Conservation (phyloP, 2,797 vertebrate genomes). For the Aplochiton taeniatus region DNA sequence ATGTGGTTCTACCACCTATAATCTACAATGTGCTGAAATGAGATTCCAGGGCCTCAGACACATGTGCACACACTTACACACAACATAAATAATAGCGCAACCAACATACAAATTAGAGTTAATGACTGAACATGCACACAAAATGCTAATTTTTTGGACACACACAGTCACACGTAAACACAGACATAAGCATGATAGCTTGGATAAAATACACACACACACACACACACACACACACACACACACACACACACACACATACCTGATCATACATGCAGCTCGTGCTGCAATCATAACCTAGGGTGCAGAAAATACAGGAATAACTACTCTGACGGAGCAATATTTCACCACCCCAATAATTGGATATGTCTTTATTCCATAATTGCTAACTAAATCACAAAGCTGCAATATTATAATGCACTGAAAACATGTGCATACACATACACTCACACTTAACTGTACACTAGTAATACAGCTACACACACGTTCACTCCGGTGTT, state of each 20-base stretch:
- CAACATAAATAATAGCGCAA: background rate
- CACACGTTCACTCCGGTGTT: background rate
- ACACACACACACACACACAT: slow-evolving; percentile 15
- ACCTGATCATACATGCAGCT: slow-evolving; percentile 57
- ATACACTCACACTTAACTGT: slow-evolving; percentile 14
- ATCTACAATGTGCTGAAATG: slow-evolving; percentile 59
- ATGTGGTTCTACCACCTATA: slow-evolving; percentile 60
- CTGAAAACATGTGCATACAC: background rate
- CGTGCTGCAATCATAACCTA: slow-evolving; percentile 56
- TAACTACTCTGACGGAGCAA: slow-evolving; percentile 60
- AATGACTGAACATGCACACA: slow-evolving; percentile 4
- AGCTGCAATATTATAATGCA: slow-evolving; percentile 11
- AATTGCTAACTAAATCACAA: slow-evolving; percentile 77
- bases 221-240: slow-evolving; percentile 16
- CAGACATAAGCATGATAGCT: background rate
- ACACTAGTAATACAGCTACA: slow-evolving; percentile 10
- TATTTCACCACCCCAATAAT: slow-evolving; percentile 72
- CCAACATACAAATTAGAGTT: too few relatives aligned
- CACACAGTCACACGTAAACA: background rate
- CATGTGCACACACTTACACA: background rate
- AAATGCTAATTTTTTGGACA: background rate
- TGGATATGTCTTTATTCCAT: slow-evolving; percentile 71
- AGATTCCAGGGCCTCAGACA: slow-evolving; percentile 45
- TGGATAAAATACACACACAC: background rate
- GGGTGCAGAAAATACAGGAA: slow-evolving; percentile 56